Percentiles rank a stretch among this genome's conserved stretches.
Evolutionary conservation across 2,888 invertebrate genomes (phyloP).

Genomic region (Norana najaformis): DNA sequence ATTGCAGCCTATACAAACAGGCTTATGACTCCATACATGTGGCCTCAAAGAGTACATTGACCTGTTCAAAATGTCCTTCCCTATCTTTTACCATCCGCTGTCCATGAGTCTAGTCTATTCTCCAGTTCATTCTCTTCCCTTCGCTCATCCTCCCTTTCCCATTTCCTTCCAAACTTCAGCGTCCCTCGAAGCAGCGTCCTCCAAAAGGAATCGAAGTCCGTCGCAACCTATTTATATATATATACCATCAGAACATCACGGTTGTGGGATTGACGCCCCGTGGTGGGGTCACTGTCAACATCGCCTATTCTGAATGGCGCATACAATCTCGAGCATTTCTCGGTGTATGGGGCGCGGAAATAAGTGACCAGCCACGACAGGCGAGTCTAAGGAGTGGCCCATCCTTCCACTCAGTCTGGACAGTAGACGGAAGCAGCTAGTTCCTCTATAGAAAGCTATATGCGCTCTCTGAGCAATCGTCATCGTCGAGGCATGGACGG

Average conservation of each 20-base stretch:
- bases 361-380: not conserved
- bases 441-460: too few species aligned
- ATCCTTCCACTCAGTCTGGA: too few species aligned
- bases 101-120: too few species aligned
- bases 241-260: too few species aligned
- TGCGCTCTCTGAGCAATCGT: too few species aligned
- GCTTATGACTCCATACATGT: not conserved
- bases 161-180: too few species aligned
- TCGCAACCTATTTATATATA: too few species aligned
- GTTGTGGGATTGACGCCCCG: not conserved
- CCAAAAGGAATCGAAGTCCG: not conserved
- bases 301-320: not conserved
- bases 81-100: too few species aligned
- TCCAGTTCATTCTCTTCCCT: too few species aligned
- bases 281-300: not conserved
- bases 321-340: not conserved
- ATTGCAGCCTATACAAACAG: too few species aligned
- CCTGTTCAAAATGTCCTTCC: not conserved
- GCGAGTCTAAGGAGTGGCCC: not conserved
- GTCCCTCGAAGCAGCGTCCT: too few species aligned
- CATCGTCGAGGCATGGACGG: not conserved
- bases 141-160: too few species aligned
- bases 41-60: not conserved
- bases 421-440: not conserved
- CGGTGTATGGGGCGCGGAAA: not conserved